Evolutionary conservation across 2,797 vertebrate genomes (phyloP).

Genomic region (Melopsittacus undulatus): DNA sequence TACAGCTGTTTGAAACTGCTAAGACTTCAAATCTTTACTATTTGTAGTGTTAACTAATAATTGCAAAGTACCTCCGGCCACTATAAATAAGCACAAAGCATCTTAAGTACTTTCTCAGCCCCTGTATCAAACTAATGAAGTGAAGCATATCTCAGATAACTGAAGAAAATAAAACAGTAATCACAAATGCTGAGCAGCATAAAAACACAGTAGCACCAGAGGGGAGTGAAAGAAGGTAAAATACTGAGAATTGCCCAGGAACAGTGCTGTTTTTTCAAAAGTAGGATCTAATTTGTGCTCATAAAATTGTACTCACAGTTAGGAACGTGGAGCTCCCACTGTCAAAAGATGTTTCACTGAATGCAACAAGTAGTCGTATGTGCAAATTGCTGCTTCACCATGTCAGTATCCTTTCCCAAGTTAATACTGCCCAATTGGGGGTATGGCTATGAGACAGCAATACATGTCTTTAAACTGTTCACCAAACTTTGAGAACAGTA

Average conservation of each 20-base stretch:
- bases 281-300: neutral
- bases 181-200: neutral
- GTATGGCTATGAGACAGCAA: neutral
- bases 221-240: neutral
- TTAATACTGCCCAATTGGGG: neutral
- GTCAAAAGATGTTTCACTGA: neutral
- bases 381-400: neutral
- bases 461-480: neutral
- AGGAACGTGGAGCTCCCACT: neutral
- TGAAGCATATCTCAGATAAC: neutral
- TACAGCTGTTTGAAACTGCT: neutral
- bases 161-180: neutral
- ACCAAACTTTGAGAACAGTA: neutral
- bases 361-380: neutral
- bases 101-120: neutral
- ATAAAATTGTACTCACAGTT: neutral
- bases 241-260: neutral
- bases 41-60: neutral
- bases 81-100: neutral
- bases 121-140: neutral
- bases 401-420: neutral
- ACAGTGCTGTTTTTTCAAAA: neutral
- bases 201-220: neutral
- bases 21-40: neutral
- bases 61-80: neutral